A percentile compares a stretch with the other conserved stretches of the same genome.
phyloP scores from a whole-genome alignment of 2,797 vertebrate species.

The Perodicticus potto region DNA sequence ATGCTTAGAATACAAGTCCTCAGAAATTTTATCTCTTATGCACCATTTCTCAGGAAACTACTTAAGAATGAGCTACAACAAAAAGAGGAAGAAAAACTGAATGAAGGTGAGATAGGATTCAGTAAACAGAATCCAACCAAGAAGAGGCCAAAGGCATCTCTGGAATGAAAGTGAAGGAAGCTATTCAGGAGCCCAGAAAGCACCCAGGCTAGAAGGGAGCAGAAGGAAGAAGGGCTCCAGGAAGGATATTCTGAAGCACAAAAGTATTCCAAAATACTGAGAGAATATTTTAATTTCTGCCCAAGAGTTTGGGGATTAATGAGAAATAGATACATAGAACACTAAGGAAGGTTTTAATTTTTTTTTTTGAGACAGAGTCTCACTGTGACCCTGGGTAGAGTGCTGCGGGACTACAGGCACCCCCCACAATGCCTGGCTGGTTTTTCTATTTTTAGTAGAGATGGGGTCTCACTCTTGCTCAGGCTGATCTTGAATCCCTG shows the following conservation, averaged over 20 bases:
- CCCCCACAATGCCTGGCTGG: no score
- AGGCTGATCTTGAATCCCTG: no score
- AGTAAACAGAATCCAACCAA: background rate
- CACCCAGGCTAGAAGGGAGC: background rate
- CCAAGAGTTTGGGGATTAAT: background rate
- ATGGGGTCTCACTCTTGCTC: no score
- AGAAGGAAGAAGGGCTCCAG: background rate
- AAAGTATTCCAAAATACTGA: background rate
- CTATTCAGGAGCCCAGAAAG: background rate
- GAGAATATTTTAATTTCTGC: background rate
- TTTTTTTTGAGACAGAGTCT: no score
- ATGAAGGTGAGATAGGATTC: background rate
- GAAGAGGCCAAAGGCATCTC: background rate
- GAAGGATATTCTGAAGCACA: background rate
- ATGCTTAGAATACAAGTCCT: background rate
- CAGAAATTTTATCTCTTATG: background rate
- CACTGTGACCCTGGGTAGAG: no score
- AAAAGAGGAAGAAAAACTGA: background rate
- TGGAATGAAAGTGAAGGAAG: background rate
- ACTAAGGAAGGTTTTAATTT: background rate
- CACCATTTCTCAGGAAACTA: conserved; percentile 5
- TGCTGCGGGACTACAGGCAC: no score
- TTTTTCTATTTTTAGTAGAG: no score
- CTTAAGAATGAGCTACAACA: background rate
- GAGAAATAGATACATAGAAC: background rate